Conservation (phyloP, 2,797 vertebrate species). For the Gallinago stenura region DNA sequence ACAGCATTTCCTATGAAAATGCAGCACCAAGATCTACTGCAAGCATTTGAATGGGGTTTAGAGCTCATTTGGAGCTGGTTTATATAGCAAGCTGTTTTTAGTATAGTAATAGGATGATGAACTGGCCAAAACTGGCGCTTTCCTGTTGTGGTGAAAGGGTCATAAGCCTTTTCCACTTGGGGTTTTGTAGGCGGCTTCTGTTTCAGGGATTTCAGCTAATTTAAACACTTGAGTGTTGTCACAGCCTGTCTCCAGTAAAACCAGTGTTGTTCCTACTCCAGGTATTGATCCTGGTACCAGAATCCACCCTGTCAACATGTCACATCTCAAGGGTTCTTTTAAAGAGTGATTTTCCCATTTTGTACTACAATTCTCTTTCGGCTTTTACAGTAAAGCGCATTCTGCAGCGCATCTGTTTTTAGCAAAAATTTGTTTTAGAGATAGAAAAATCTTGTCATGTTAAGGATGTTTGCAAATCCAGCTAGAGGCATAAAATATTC, state of each 20-base stretch:
- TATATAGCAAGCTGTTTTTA: background rate
- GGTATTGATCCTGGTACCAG: background rate
- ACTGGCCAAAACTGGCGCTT: background rate
- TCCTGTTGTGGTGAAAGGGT: background rate
- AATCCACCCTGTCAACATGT: background rate
- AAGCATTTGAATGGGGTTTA: background rate
- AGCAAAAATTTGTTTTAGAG: background rate
- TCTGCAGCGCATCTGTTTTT: background rate
- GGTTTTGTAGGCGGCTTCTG: background rate
- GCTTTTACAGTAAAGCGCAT: background rate
- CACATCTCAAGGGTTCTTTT: background rate
- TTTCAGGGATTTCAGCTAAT: background rate
- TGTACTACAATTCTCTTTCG: background rate
- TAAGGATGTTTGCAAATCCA: background rate
- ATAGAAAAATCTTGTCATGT: background rate
- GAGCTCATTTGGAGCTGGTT: background rate
- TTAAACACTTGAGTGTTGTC: background rate
- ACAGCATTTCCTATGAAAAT: background rate
- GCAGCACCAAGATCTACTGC: background rate
- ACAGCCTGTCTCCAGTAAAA: background rate
- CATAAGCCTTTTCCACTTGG: background rate
- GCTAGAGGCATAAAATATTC: constrained; percentile 23
- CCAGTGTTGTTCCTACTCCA: background rate
- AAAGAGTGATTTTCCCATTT: background rate
- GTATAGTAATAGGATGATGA: background rate